These are phyloP conservation scores for Microplitis mediator DNA, from an alignment of 1,140 invertebrate genomes.

Conservation along the genomic window DNA sequence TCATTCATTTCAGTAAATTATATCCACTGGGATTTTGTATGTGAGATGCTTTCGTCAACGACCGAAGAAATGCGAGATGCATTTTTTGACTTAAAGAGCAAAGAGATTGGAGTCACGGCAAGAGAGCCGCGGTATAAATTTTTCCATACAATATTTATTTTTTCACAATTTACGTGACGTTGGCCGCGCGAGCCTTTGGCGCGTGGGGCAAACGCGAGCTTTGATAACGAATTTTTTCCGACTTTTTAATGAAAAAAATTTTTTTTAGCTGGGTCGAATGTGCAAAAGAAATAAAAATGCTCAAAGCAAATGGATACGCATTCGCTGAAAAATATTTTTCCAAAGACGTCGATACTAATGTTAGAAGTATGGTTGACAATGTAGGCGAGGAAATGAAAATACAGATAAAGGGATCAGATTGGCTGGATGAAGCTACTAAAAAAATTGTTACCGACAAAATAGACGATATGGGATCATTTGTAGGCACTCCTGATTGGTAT, in stretches of 20 bases:
- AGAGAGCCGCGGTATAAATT: conserved; percentile 12
- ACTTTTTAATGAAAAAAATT: background rate
- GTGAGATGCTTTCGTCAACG: conserved; percentile 26
- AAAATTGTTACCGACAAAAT: conserved; percentile 66
- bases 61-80: conserved; percentile 29
- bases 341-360: background rate
- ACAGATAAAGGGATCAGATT: conserved; percentile 45
- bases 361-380: conserved; percentile 15
- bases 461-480: conserved; percentile 64
- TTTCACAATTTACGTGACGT: too few relatives aligned
- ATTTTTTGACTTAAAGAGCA: background rate
- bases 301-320: conserved; percentile 1
- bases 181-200: too few relatives aligned
- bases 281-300: conserved; percentile 2
- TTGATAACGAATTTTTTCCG: background rate
- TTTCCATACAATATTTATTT: background rate
- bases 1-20: conserved; percentile 36
- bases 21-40: conserved; percentile 40
- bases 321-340: conserved; percentile 15
- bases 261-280: conserved; percentile 12
- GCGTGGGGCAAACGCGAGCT: too few relatives aligned
- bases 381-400: conserved; percentile 16
- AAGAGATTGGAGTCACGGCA: conserved; percentile 13
- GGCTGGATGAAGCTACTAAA: conserved; percentile 70
- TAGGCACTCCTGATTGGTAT: conserved; percentile 66